Evolutionary conservation across 2,888 invertebrate genomes (phyloP), one percentile per base, ranked within the genome.

Genomic region (Xanthia icteritia): DNA sequence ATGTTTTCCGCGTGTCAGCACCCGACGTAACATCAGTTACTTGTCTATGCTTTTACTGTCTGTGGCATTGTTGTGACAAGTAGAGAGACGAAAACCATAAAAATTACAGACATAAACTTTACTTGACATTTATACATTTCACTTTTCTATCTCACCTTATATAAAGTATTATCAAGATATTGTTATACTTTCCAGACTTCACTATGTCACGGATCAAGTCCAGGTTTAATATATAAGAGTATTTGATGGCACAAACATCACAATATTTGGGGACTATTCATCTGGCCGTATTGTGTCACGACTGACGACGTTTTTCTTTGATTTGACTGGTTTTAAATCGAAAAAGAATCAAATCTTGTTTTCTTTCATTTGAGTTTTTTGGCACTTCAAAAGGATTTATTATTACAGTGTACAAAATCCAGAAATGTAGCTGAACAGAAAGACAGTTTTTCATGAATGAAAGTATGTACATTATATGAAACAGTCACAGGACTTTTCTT

Each of bases 231-330:
- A 87, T 79, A 84, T 77, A 84, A 80, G 77, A 71, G 84, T 88
- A 78, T 86, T 88, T 84, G 80, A 82, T 73, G 82, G 73, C 86
- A 70, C 87, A 87, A 82, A 88, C 84, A 82, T 80, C 84, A 88
- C 82, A 86, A 86, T 88, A 80, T 87, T 87, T 78, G 68, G 75
- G 31, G 73, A 80, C 84, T 73, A 79, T 84, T 86, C 88, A 80
- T 88, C 82, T 61, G 71, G 56, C 54, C 65, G 64, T 51, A 65
- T 68, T 73, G 71, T 66, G 69, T 56, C 65, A 31, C 54, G 74
- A 51, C 58, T 51, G 45, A 39, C 54, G 54, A 61, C 17, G 39
- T 56, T 69, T 83, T 65, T 42, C 64, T 76, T 81, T 73, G 68
- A 73, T 77, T 73, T 31, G 27, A 36, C n/a, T 15, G 48, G 61